A percentile compares a stretch with the other conserved stretches of the same genome.
Conservation (phyloP, 2,113 vertebrate genomes). For the Mormoops blainvillei region DNA sequence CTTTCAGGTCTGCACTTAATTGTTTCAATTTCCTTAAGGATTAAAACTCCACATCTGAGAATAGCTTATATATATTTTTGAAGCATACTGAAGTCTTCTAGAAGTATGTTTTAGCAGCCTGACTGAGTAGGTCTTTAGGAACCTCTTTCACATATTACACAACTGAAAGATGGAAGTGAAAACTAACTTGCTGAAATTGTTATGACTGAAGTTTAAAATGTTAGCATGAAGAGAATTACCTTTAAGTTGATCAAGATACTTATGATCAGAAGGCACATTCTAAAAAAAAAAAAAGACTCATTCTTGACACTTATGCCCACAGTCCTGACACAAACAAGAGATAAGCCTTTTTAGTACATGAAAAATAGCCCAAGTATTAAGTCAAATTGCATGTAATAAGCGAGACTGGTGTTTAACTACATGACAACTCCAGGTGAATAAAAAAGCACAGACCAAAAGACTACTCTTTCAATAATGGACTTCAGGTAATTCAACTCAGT, state of each 20-base stretch:
- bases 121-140: background rate
- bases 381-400: conserved; percentile 40
- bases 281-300: conserved; percentile 30
- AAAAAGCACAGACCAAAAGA: background rate
- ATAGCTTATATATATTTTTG: background rate
- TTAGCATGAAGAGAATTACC: background rate
- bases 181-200: background rate
- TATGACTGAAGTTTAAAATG: background rate
- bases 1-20: background rate
- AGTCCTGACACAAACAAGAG: conserved; percentile 29
- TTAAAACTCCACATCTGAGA: background rate
- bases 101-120: background rate
- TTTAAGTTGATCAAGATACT: conserved; percentile 37
- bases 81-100: background rate
- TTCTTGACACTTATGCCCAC: background rate
- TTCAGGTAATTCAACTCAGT: background rate
- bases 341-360: conserved; percentile 35
- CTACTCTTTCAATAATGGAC: background rate
- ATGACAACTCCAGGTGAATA: conserved; percentile 32
- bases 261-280: conserved; percentile 1
- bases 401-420: conserved; percentile 47
- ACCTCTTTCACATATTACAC: background rate
- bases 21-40: background rate
- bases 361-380: conserved; percentile 29
- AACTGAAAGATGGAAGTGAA: background rate